A percentile compares a stretch with the other conserved stretches of the same genome.
Evolutionary conservation across 2,888 invertebrate genomes (phyloP).

Genomic region (Dromius quadrimaculatus): DNA sequence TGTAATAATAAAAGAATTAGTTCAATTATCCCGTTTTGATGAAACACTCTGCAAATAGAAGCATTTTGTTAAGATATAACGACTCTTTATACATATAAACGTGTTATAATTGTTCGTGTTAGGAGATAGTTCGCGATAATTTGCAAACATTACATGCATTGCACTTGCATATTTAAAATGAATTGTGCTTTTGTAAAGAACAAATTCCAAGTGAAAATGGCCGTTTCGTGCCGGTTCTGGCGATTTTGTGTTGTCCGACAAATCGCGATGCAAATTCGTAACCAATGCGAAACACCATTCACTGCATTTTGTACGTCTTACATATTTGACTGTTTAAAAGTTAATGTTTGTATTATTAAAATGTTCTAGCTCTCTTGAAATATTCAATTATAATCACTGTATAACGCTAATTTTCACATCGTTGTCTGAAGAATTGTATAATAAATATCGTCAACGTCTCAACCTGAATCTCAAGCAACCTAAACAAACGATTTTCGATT

Average conservation of each 20-base stretch:
- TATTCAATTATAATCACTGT: conserved; percentile 59
- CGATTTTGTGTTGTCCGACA: not conserved
- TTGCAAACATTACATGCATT: conserved; percentile 47
- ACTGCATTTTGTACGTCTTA: conserved; percentile 48
- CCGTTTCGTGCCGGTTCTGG: not conserved
- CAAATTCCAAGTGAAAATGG: conserved; percentile 33
- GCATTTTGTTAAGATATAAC: conserved; percentile 10
- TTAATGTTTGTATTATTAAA: conserved; percentile 58
- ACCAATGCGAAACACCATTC: conserved; percentile 20
- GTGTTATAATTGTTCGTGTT: conserved; percentile 16
- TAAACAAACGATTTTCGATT: conserved; percentile 12
- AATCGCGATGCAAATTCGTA: conserved; percentile 11
- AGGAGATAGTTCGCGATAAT: conserved; percentile 1
- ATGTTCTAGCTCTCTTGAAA: conserved; percentile 63
- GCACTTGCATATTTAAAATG: conserved; percentile 43
- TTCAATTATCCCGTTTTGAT: not conserved
- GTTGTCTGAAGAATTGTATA: conserved; percentile 53
- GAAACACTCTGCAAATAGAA: not conserved
- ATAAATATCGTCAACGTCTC: conserved; percentile 32
- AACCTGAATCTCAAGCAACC: not conserved
- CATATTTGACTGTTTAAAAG: conserved; percentile 48
- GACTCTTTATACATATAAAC: conserved; percentile 2
- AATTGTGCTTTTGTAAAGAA: conserved; percentile 50
- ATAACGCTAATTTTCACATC: conserved; percentile 60
- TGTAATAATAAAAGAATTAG: not conserved